Conservation (phyloP, 2,797 vertebrate species). For the Synanceia verrucosa region DNA sequence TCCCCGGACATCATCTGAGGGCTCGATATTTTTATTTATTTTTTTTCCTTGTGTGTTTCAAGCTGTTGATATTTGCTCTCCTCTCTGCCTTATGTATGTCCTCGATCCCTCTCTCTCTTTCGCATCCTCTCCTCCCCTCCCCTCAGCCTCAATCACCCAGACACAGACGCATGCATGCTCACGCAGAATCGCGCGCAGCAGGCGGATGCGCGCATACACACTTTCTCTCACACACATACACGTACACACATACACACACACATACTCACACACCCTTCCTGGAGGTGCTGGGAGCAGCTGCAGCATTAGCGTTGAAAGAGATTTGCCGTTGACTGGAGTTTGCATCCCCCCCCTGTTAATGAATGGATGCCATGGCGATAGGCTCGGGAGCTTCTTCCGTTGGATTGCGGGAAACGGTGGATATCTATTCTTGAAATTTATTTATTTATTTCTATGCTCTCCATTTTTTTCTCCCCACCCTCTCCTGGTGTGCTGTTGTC, state of each 20-base stretch:
- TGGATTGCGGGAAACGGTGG: slow-evolving; percentile 82
- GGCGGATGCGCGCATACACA: slow-evolving; percentile 76
- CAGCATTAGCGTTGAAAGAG: slow-evolving; percentile 83
- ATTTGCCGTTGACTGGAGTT: slow-evolving; percentile 82
- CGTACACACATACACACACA: slow-evolving; percentile 54
- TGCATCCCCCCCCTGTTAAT: slow-evolving; percentile 79
- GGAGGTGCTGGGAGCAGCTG: slow-evolving; percentile 86
- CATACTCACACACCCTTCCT: slow-evolving; percentile 84
- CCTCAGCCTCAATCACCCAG: slow-evolving; percentile 78
- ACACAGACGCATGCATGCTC: slow-evolving; percentile 81
- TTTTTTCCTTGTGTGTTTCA: slow-evolving; percentile 34
- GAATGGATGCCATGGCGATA: slow-evolving; percentile 82
- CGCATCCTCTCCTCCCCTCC: slow-evolving; percentile 58
- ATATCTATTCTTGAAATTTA: slow-evolving; percentile 80
- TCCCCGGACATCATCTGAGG: slow-evolving; percentile 49
- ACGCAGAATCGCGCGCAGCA: slow-evolving; percentile 80
- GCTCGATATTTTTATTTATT: slow-evolving; percentile 29
- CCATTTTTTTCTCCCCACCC: slow-evolving; percentile 76
- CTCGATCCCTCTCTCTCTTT: slow-evolving; percentile 49
- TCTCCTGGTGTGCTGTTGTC: slow-evolving; percentile 77
- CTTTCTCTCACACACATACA: slow-evolving; percentile 43
- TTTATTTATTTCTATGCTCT: slow-evolving; percentile 80
- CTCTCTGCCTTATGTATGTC: slow-evolving; percentile 66
- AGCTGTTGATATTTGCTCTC: slow-evolving; percentile 74
- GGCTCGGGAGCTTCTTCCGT: slow-evolving; percentile 79